These are phyloP conservation scores for Lepus europaeus DNA, from an alignment of 2,113 vertebrate genomes.

Conservation along the genomic window DNA sequence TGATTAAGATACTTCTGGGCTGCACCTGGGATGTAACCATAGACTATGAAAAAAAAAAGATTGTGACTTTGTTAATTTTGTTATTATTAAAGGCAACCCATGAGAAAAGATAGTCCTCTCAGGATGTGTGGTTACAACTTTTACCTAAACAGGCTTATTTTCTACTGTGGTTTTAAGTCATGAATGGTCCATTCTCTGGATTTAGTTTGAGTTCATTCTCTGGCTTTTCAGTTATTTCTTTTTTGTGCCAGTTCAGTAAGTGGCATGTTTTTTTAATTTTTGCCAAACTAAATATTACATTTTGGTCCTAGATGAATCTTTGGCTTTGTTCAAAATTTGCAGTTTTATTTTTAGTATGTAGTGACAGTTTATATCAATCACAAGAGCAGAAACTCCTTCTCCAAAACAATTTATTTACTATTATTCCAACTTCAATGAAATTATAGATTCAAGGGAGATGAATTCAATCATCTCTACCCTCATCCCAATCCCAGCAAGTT, in stretches of 20 bases:
- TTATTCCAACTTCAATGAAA: slow-evolving; percentile 60
- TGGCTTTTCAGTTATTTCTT: slow-evolving; percentile 49
- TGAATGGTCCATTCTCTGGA: not conserved
- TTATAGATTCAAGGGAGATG: slow-evolving; percentile 40
- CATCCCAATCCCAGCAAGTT: not conserved
- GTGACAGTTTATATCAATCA: slow-evolving; percentile 64
- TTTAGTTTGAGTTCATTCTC: slow-evolving; percentile 34
- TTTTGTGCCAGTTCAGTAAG: slow-evolving; percentile 2
- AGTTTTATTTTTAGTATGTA: slow-evolving; percentile 72
- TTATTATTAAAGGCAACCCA: not conserved
- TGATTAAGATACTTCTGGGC: not conserved
- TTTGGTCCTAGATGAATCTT: slow-evolving; percentile 54
- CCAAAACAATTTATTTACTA: slow-evolving; percentile 35
- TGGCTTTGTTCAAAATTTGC: slow-evolving; percentile 57
- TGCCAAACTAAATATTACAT: slow-evolving; percentile 47
- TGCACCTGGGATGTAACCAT: not conserved
- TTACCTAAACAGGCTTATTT: not conserved
- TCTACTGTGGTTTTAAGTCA: not conserved
- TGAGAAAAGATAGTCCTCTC: not conserved
- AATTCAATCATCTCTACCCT: slow-evolving; percentile 22
- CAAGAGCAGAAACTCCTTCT: slow-evolving; percentile 57
- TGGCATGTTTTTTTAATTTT: slow-evolving; percentile 55
- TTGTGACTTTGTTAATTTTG: not conserved
- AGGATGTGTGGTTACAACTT: slow-evolving; percentile 16
- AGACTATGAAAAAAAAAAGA: not conserved